Evolutionary conservation across 2,797 vertebrate species (phyloP).

Genomic region (Melanotaenia maccullochi): DNA sequence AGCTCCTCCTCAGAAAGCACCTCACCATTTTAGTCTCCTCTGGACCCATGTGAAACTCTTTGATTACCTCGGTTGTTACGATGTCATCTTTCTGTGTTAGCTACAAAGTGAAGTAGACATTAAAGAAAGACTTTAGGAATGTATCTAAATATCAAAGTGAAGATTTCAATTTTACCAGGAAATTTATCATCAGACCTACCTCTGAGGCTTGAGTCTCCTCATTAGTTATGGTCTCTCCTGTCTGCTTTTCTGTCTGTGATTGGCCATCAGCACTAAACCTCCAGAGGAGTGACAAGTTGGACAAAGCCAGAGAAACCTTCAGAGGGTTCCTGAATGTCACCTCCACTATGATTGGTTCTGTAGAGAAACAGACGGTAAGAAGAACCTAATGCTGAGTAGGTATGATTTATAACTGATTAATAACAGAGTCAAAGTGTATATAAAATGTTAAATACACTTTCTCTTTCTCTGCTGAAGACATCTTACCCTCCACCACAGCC

Average conservation of each 20-base stretch:
- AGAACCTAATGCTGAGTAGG: background rate
- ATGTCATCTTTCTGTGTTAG: slow-evolving; percentile 73
- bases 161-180: background rate
- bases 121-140: background rate
- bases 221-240: slow-evolving; percentile 83
- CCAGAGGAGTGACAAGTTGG: slow-evolving; percentile 92
- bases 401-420: background rate
- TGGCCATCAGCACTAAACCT: slow-evolving; percentile 88
- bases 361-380: background rate
- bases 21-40: slow-evolving; percentile 95
- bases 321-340: slow-evolving; percentile 94
- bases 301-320: slow-evolving; percentile 91
- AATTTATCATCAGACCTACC: slow-evolving; percentile 33
- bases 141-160: background rate
- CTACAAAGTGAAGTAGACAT: slow-evolving; percentile 64
- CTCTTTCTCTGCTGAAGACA: background rate
- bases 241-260: slow-evolving; percentile 67
- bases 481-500: slow-evolving; percentile 91
- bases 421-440: background rate
- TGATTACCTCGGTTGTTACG: slow-evolving; percentile 92
- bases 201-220: slow-evolving; percentile 66
- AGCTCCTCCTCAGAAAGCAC: background rate
- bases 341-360: slow-evolving; percentile 96
- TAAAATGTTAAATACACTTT: background rate
- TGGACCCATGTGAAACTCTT: slow-evolving; percentile 89